These are phyloP conservation scores for Lycopodina hypogea DNA, from an alignment of 37 sponge, comb jelly and placozoan genomes.

Conservation along the genomic window DNA sequence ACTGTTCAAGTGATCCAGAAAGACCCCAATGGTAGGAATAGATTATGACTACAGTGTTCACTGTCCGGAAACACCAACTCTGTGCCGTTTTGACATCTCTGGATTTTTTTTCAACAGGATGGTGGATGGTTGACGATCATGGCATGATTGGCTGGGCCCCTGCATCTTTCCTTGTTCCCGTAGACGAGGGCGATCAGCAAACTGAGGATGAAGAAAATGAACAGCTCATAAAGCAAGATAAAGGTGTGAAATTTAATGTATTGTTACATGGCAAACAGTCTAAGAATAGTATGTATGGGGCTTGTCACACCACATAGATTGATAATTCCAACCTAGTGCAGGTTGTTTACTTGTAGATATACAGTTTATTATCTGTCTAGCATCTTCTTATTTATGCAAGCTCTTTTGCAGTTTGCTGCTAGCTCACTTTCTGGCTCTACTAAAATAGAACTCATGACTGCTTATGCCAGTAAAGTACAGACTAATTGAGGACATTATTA, in stretches of 20 bases:
- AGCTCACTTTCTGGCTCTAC: too few species aligned
- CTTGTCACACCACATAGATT: too few species aligned
- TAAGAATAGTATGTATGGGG: too few species aligned
- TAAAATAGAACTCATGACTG: too few species aligned
- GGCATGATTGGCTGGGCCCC: conserved; percentile 58
- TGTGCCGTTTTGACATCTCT: background rate
- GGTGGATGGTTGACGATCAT: conserved; percentile 50
- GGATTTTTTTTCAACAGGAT: conserved; percentile 18
- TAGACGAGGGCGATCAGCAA: conserved; percentile 11
- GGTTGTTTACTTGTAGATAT: too few species aligned
- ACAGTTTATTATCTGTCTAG: too few species aligned
- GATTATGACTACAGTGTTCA: background rate
- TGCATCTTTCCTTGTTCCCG: conserved; percentile 39
- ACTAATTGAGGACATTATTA: too few species aligned
- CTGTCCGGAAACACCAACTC: background rate
- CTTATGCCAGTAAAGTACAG: too few species aligned
- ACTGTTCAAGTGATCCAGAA: conserved; percentile 46
- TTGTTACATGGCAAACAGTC: background rate
- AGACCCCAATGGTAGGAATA: conserved; percentile 43
- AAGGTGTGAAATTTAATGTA: conserved; percentile 22
- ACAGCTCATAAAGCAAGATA: conserved; percentile 21
- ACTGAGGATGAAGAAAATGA: conserved; percentile 39
- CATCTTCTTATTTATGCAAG: too few species aligned
- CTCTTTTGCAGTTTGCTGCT: too few species aligned
- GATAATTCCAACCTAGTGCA: too few species aligned